Base-by-base conservation (phyloP, 2,888 invertebrate genomes). In the Drosophila maculinotata region DNA sequence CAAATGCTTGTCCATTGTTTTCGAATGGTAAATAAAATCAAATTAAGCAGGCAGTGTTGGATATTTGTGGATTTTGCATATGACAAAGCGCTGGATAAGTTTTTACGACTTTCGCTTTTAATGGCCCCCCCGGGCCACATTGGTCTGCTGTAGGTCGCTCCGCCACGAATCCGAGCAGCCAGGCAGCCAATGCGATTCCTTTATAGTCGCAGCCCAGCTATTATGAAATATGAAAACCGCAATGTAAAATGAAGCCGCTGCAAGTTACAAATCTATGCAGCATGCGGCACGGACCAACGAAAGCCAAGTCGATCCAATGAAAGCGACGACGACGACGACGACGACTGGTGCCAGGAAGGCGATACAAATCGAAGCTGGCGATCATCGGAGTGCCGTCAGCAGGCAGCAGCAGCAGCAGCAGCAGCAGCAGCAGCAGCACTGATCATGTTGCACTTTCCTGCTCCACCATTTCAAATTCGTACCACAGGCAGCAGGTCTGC, bases 71-170 rank as follows among this genome's bases (percentile, higher is more conserved):
- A 66, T 84, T 81, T 78, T 79, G 84, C 81, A 81, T 84, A 84
- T 81, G 84, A 84, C 81, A 77, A 76, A 76, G 69, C 60, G 73
- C 17, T 73, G 48, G 69, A 17, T 69, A 57, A 60, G 33, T 70
- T 81, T 81, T 81, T 76, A 81, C 76, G 81, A 84, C 81, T 81
- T 84, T 81, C 81, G 81, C 76, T 81, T 84, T 79, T 81, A 69
- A 73, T 74, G 76, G 76, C 74, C 60, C 65, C 65, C 58, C 52
- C 63, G 35, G 67, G 64, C 17, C 42, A 57, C 35, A 20, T 47
- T 63, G 69, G 64, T 74, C 79, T 80, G 80, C 83, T 80, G 83
- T 80, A 83, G 80, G 80, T 80, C 79, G 62, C 58, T 25, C 10
- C 49, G 41, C 67, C 62, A 70, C 66, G 60, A 69, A 49, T 33